Percentiles rank a stretch among this genome's conserved stretches.
Conservation (phyloP, 2,888 invertebrate species). For the Lochmaea crataegi region DNA sequence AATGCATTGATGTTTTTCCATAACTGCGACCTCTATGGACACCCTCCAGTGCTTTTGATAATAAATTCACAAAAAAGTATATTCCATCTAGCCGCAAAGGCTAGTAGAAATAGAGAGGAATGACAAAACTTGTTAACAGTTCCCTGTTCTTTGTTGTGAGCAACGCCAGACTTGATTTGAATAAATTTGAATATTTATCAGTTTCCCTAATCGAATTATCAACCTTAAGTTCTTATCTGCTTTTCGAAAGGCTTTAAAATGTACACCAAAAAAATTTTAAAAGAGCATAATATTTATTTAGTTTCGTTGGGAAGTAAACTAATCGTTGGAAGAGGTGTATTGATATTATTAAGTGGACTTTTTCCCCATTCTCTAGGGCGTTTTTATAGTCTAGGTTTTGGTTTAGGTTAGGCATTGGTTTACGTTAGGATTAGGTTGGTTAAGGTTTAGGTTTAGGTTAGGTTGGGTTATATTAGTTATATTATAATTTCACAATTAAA, state of each 20-base stretch:
- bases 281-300: too few relatives aligned
- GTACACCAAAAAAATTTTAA: background rate
- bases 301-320: too few relatives aligned
- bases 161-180: background rate
- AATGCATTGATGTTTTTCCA: background rate
- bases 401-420: too few relatives aligned
- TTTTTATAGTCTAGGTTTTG: too few relatives aligned
- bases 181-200: conserved; percentile 10
- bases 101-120: background rate
- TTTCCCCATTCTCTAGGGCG: too few relatives aligned
- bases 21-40: background rate
- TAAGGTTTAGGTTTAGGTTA: too few relatives aligned
- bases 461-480: too few relatives aligned
- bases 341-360: too few relatives aligned
- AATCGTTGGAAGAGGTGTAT: too few relatives aligned
- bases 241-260: background rate
- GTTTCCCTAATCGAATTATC: conserved; percentile 6
- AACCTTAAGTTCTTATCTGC: conserved; percentile 1
- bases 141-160: conserved; percentile 5
- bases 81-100: background rate
- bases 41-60: background rate
- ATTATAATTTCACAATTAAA: too few relatives aligned
- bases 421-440: too few relatives aligned
- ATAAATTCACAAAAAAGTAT: background rate
- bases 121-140: background rate